Base-by-base conservation (phyloP, 2,888 invertebrate species). In the Nemotelus pantherinus region DNA sequence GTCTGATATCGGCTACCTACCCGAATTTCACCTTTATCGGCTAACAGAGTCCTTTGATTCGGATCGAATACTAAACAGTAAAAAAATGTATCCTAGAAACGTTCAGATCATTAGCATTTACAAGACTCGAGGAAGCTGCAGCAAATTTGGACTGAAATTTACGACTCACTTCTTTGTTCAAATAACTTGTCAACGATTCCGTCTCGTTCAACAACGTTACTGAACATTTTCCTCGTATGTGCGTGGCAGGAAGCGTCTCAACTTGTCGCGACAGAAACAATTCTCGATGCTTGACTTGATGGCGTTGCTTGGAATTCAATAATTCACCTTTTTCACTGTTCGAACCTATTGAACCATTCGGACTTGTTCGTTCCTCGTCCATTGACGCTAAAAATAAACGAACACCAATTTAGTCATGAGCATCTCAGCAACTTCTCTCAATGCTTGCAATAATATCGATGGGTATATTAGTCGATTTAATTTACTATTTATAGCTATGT, bases 1-100 rank as follows among this genome's bases (percentile, higher is more conserved):
- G 98, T 97, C 90, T 99, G 99, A 90, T 97, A 99, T 89, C 95
- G 93, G 87, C 94, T 94, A 85, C 99, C 99, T 87, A 91, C 92
- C 88, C 91, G 91, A 88, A 96, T 97, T 90, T 96, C 96, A 86
- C 97, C 98, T 90, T 98, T 98, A 89, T 99, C 99, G 84, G 99
- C 99, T 87, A 99, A 91, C 86, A 99, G 91, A 84, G 99, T 99
- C 90, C 98, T 98, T 90, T 98, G 98, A 88, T 95, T 94, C 83
- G 99, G 99, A 91, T 99, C 99, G 89, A 98, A 99, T 84, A 99
- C 99, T 88, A 99, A 91, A 88, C 99, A 98, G 90, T 99, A 99
- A 90, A 98, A 99, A 91, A 99, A 99, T 88, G 96, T 94, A 89
- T 99, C 99, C 93, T 97, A 91, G 82, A 91, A 90, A 88, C 88